A percentile compares a stretch with the other conserved stretches of the same genome.
phyloP scores from a whole-genome alignment of 2,797 vertebrate genomes.

The Adrianichthys oophorus region DNA sequence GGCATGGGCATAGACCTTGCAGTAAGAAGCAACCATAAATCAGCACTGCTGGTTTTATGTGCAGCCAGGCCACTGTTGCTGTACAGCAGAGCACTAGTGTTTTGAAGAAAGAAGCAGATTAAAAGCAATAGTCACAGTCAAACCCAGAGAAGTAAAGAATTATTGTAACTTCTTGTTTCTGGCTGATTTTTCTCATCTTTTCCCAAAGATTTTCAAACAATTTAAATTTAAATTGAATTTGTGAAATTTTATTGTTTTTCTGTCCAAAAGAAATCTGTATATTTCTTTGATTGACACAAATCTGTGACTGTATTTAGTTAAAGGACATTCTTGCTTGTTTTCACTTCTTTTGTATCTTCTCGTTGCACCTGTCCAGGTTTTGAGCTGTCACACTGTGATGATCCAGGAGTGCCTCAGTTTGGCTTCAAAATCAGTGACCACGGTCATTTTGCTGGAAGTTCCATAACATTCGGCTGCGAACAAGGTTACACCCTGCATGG shows the following conservation, averaged over 20 bases:
- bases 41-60: slow-evolving; percentile 61
- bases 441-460: slow-evolving; percentile 95
- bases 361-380: slow-evolving; percentile 81
- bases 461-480: slow-evolving; percentile 93
- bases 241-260: slow-evolving; percentile 1
- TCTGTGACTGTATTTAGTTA: too few relatives aligned
- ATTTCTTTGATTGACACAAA: too few relatives aligned
- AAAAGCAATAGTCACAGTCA: slow-evolving; percentile 53
- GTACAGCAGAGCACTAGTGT: slow-evolving; percentile 50
- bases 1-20: slow-evolving; percentile 56
- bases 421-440: slow-evolving; percentile 96
- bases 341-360: slow-evolving; percentile 3
- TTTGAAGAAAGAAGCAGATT: slow-evolving; percentile 42
- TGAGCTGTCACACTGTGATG: slow-evolving; percentile 96
- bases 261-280: too few relatives aligned
- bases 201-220: slow-evolving; percentile 8
- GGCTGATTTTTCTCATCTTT: slow-evolving; percentile 30
- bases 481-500: slow-evolving; percentile 95
- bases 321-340: too few relatives aligned
- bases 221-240: background rate
- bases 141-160: slow-evolving; percentile 31
- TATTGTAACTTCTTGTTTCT: slow-evolving; percentile 40
- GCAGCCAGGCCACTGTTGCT: slow-evolving; percentile 45
- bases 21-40: slow-evolving; percentile 61
- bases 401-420: slow-evolving; percentile 95